Base-by-base conservation (phyloP, 2,888 invertebrate species). In the Lasioglossum figueresi region DNA sequence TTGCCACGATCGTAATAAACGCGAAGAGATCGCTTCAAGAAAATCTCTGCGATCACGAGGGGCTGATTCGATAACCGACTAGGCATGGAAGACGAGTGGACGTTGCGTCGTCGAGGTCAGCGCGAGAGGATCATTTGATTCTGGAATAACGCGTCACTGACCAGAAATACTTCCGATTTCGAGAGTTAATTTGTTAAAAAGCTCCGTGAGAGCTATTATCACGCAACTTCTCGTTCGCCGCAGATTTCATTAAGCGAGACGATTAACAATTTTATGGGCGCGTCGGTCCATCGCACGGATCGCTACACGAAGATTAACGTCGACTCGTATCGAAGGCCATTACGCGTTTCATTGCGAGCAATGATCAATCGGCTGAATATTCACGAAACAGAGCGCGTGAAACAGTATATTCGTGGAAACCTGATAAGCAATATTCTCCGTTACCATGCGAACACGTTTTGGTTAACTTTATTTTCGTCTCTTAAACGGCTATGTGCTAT, bases 221-320 rank as follows among this genome's bases (percentile, higher is more conserved):
- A 66, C 27, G 43, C 52, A 40, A 48, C 68, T 59, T 68, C 59
- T 45, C 70, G 70, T 74, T 78, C 70, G 52, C 71, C 79, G 16
- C 71, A 63, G 79, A 84, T 84, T 84, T 84, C 79, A 84, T 84
- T 84, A 79, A 56, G 78, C 71, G 43, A 63, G 75, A 79, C 66
- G 74, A 84, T 84, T 71, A 84, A 79, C 84, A 72, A 75, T 84
- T 84, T 84, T 66, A 70, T 70, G 75, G 31, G 52, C 75, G 63
- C 70, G 23, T 48, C 27, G 37, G 16, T 43, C 37, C 31, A 40
- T 27, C 34, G n/a, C 43, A 16, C 23, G 52, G 34, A 31, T 59
- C 66, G 31, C 63, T 14, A 45, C 78, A 84, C 27, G 71, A 37
- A 52, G 31, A 66, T 34, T 71, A 71, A 59, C 68, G 74, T 31